These are phyloP conservation scores for Agrotis puta DNA, from an alignment of 2,888 invertebrate species.

Conservation along the genomic window DNA sequence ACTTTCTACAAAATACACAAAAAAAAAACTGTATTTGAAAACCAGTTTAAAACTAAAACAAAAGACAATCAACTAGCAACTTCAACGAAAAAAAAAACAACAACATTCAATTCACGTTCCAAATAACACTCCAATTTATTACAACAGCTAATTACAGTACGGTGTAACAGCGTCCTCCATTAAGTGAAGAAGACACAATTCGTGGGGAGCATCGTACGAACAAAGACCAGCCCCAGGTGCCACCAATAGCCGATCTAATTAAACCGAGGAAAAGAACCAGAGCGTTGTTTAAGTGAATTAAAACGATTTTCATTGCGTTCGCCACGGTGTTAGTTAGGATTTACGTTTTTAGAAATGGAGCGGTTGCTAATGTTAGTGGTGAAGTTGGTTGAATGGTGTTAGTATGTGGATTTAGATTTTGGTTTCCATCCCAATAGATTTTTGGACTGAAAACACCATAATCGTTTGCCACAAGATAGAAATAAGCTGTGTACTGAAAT, in stretches of 20 bases:
- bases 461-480: too few species aligned
- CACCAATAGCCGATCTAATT: conserved; percentile 84
- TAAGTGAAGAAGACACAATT: conserved; percentile 79
- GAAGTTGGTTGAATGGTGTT: conserved; percentile 23
- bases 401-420: conserved; percentile 10
- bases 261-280: conserved; percentile 81
- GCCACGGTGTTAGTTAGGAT: conserved; percentile 67
- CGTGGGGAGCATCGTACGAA: conserved; percentile 69
- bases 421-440: neutral
- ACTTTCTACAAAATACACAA: too few species aligned
- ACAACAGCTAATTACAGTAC: conserved; percentile 55
- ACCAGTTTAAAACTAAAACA: neutral
- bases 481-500: too few species aligned
- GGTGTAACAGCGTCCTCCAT: conserved; percentile 70
- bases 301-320: conserved; percentile 72
- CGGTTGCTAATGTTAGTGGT: conserved; percentile 48
- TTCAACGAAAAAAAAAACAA: neutral
- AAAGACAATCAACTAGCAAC: neutral
- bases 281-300: conserved; percentile 79
- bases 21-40: too few species aligned
- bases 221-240: conserved; percentile 82
- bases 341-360: conserved; percentile 68
- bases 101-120: neutral
- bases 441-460: neutral
- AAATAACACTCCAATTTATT: conserved; percentile 30